A percentile compares a stretch with the other conserved stretches of the same genome.
phyloP scores from a whole-genome alignment of 2,888 invertebrate genomes.

The Rhagonycha lutea region DNA sequence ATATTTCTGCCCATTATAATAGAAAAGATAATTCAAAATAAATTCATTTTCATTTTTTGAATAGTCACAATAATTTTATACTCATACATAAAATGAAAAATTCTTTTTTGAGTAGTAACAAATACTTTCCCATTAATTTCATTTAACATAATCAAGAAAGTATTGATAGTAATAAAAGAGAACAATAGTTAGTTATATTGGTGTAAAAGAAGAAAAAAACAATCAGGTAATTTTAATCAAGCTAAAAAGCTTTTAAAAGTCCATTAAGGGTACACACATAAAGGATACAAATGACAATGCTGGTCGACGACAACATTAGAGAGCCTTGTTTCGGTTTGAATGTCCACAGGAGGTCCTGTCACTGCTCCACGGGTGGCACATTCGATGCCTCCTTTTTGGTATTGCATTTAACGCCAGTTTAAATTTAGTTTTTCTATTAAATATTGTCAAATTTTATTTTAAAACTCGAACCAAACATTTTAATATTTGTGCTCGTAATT shows the following conservation, averaged over 20 bases:
- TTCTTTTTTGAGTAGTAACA: background rate
- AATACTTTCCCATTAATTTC: background rate
- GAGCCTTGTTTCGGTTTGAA: constrained; percentile 29
- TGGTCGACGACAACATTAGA: constrained; percentile 32
- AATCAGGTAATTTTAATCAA: constrained; percentile 13
- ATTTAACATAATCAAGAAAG: background rate
- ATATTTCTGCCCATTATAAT: no score
- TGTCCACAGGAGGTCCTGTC: constrained; percentile 31
- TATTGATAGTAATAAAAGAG: background rate
- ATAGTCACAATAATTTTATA: no score
- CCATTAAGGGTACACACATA: constrained; percentile 25
- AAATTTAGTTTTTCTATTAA: background rate
- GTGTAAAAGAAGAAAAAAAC: background rate
- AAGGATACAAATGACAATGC: constrained; percentile 31
- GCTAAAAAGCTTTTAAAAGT: constrained; percentile 23
- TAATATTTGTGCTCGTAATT: background rate
- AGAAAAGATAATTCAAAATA: no score
- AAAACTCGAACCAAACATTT: background rate
- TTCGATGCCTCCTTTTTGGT: constrained; percentile 29
- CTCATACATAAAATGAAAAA: background rate
- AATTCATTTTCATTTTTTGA: no score
- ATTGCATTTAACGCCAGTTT: constrained; percentile 6
- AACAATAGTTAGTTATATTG: background rate
- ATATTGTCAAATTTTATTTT: background rate
- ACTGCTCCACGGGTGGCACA: constrained; percentile 27